Conservation (phyloP, 2,113 vertebrate species). For the Trichomycterus rosablanca region DNA sequence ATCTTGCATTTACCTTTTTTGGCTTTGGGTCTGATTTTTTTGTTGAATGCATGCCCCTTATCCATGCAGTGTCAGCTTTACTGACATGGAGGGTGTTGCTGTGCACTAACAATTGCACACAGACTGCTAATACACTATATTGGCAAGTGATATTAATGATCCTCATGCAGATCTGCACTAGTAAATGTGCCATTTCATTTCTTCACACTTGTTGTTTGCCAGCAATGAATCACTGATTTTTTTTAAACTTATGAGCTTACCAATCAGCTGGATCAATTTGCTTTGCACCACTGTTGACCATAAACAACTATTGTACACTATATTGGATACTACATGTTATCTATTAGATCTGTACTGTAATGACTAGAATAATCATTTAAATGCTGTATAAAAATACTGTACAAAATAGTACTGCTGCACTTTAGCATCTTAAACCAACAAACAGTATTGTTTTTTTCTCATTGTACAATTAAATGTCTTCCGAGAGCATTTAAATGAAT, state of each 20-base stretch:
- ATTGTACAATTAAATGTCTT: no score
- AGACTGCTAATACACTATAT: conserved; percentile 20
- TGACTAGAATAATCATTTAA: no score
- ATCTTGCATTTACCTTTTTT: conserved; percentile 28
- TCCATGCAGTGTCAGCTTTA: conserved; percentile 3
- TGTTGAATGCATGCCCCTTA: conserved; percentile 27
- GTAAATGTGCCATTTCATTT: conserved; percentile 5
- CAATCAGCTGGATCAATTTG: no score
- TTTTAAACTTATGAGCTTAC: conserved; percentile 27
- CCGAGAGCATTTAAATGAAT: no score
- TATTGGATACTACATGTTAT: no score
- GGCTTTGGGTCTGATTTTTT: conserved; percentile 23
- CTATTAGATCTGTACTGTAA: no score
- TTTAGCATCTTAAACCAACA: no score
- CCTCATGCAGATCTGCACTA: conserved; percentile 16
- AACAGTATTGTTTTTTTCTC: no score
- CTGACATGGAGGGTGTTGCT: conserved; percentile 19
- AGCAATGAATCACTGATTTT: conserved; percentile 16
- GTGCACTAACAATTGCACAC: conserved; percentile 18
- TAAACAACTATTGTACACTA: no score
- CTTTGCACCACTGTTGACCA: no score
- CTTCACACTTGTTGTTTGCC: conserved; percentile 22
- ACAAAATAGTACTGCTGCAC: no score
- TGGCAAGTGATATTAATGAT: conserved; percentile 3
- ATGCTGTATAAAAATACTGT: no score